Conservation (phyloP, 2,888 invertebrate genomes). For the Allacma fusca region DNA sequence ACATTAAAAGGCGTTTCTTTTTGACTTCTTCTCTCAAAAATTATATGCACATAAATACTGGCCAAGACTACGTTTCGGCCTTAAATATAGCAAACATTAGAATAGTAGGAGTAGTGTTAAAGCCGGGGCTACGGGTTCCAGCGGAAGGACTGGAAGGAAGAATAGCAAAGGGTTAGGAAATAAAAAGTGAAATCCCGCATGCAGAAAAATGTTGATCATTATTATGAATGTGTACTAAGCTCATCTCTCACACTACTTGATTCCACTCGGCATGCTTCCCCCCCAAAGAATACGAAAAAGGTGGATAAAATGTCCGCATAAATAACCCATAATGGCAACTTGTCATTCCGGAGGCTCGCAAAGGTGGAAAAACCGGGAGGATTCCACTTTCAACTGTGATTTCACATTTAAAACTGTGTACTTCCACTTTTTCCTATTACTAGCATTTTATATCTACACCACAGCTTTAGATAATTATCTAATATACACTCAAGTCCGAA, state of each 20-base stretch:
- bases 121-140: too few relatives aligned
- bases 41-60: constrained; percentile 7
- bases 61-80: not conserved
- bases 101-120: too few relatives aligned
- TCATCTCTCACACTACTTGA: constrained; percentile 39
- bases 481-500: too few relatives aligned
- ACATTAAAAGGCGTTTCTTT: constrained; percentile 11
- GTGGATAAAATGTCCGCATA: constrained; percentile 58
- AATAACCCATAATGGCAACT: constrained; percentile 56
- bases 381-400: constrained; percentile 28
- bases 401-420: not conserved
- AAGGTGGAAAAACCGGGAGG: constrained; percentile 48
- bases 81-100: not conserved
- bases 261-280: constrained; percentile 45
- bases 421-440: too few relatives aligned
- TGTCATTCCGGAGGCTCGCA: constrained; percentile 41
- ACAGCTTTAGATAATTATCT: too few relatives aligned
- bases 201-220: constrained; percentile 34
- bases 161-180: too few relatives aligned
- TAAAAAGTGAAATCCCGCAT: constrained; percentile 9
- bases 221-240: constrained; percentile 33
- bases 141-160: too few relatives aligned
- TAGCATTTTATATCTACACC: too few relatives aligned
- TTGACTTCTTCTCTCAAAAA: not conserved
- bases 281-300: constrained; percentile 52